Base-by-base conservation (phyloP, 2,797 vertebrate genomes). In the Haliaeetus vocifer region DNA sequence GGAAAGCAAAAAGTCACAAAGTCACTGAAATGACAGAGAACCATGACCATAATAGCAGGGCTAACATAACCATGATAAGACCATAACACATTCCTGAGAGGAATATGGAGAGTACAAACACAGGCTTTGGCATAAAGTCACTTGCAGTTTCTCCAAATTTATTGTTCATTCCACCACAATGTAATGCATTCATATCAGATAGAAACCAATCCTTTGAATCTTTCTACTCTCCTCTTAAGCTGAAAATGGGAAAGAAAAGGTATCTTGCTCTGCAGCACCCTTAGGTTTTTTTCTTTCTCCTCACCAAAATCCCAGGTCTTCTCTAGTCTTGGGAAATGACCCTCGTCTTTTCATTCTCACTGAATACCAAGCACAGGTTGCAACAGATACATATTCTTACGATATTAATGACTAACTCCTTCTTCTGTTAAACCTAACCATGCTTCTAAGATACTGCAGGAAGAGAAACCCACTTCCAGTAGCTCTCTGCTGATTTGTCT, bases 1-100 rank as follows among this genome's bases (percentile, higher is more conserved):
- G n/a, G 47, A 74, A 82, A 71, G 33, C 29, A 53, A 45, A 73
- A 77, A 42, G 21, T 8, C 38, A 61, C 45, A 56, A n/a, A 16
- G 19, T 84, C 33, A 33, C 29, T 52, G 82, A 91, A 92, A 82
- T 20, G 15, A 3, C 35, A 80, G 28, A 94, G 37, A 63, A 58
- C 15, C 28, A 25, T 35, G 33, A 37, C 5, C 23, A 31, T 31
- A 86, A n/a, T 9, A 71, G 23, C 62, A 80, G 42, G 17, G 19
- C 20, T 80, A 58, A 40, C 0, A 0, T 35, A 42, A 61, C 4
- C 1, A 1, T 5, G 7, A 6, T 35, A 29, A 82, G 21, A 55
- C 21, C 5, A 1, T 15, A 56, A 38, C 22, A 50, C 19, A 44
- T 75, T 45, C 13, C 28, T 87, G 66, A 80, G 33, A 74, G 42